These are phyloP conservation scores for Thera obeliscata DNA, from an alignment of 2,888 invertebrate species.

Conservation along the genomic window DNA sequence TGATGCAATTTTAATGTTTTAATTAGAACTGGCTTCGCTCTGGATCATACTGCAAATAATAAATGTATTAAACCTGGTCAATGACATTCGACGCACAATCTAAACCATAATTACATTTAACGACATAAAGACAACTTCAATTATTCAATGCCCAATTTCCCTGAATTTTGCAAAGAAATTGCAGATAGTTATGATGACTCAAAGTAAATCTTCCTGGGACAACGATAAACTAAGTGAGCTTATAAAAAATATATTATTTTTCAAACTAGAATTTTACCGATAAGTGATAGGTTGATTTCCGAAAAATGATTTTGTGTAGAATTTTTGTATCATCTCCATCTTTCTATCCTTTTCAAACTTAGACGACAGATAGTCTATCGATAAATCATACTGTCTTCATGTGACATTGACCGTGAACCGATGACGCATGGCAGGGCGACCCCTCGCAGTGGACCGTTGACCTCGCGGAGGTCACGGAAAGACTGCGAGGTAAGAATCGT, in stretches of 20 bases:
- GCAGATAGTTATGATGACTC: too few species aligned
- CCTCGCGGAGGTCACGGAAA: slow-evolving; percentile 25
- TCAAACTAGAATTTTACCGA: too few species aligned
- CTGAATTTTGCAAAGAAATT: too few species aligned
- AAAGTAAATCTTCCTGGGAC: too few species aligned
- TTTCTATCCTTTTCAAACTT: neutral
- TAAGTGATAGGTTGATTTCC: neutral
- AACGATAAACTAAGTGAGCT: too few species aligned
- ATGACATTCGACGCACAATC: neutral
- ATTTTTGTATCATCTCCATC: neutral
- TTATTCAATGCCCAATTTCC: too few species aligned
- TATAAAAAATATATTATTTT: too few species aligned
- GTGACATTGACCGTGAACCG: slow-evolving; percentile 30
- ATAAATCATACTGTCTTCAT: neutral
- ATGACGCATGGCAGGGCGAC: slow-evolving; percentile 17
- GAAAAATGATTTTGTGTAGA: neutral
- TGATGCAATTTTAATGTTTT: slow-evolving; percentile 25
- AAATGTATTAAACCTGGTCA: neutral
- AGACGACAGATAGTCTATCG: slow-evolving; percentile 1
- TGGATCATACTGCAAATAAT: slow-evolving; percentile 7
- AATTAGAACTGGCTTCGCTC: slow-evolving; percentile 15
- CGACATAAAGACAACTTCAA: too few species aligned
- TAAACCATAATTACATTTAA: neutral
- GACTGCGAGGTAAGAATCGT: slow-evolving; percentile 5
- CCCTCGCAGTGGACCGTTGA: slow-evolving; percentile 24